phyloP scores from a whole-genome alignment of 2,113 vertebrate genomes.

The Echinops telfairi region DNA sequence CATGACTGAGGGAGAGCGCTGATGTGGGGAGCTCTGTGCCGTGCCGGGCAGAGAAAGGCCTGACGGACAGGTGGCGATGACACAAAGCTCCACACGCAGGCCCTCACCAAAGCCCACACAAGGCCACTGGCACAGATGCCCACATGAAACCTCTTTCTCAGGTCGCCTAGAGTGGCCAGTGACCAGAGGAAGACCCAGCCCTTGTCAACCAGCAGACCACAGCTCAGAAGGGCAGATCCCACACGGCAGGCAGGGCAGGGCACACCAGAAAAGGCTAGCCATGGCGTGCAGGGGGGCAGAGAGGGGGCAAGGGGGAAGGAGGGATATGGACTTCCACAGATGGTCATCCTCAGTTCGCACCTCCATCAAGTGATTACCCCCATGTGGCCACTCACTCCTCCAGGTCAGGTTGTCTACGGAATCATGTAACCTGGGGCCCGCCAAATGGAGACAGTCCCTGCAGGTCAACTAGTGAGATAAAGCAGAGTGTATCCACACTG shows the following conservation, averaged over 20 bases:
- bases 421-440: background rate
- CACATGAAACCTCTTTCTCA: accelerated
- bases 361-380: background rate
- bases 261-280: background rate
- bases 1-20: background rate
- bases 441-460: background rate
- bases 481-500: background rate
- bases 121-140: background rate
- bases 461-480: background rate
- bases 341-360: background rate
- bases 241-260: background rate
- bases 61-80: background rate
- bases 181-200: background rate
- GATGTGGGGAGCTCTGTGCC: background rate
- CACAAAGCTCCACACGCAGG: no score
- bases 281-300: background rate
- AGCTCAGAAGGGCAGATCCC: background rate
- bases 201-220: background rate
- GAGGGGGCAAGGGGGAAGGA: background rate
- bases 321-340: background rate
- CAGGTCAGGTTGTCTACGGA: background rate
- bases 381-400: background rate
- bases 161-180: background rate
- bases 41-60: background rate
- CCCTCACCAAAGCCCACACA: background rate